Base-by-base conservation (phyloP, 2,797 vertebrate genomes). In the Sandelia bainsii region DNA sequence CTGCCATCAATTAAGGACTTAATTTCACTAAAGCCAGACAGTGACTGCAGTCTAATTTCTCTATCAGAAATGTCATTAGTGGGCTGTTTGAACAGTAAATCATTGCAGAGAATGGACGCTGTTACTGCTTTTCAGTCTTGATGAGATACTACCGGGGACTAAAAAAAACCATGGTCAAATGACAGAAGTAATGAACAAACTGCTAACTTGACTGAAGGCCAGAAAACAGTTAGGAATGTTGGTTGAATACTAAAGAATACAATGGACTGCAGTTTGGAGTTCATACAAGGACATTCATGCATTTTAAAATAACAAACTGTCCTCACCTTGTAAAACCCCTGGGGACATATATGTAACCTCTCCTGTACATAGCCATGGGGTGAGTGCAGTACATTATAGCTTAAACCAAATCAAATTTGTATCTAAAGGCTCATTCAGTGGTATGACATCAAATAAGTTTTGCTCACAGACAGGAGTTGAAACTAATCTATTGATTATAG, bases 51-150 rank as follows among this genome's bases (percentile, higher is more conserved):
- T 84, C 64, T 87, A 79, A 87, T 90, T 89, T 81, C 76, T 84
- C 84, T 48, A 86, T 93, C 84, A 90, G 87, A 89, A 87, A 90
- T 88, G 87, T 89, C 85, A 91, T 93, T 92, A 92, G 68, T 69
- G 77, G 75, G 68, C 87, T 80, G 84, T 91, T 93, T 91, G 85
- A 92, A 85, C 88, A 83, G 72, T 89, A 86, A 91, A 92, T 92
- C 85, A 81, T 88, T 84, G 74, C 69, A 84, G 65, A 81, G 85
- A 72, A 68, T 65, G 72, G 69, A 71, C 50, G 63, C 60, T 40
- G 66, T 81, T 77, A 80, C 53, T 49, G 77, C 65, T 69, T 81
- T 70, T 79, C 68, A 66, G 62, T 66, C 73, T 53, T 62, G 61
- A 87, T 83, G 85, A 88, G 82, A 76, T 73, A 75, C 73, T 53